A percentile compares a stretch with the other conserved stretches of the same genome.
These are phyloP conservation scores for Podargus strigoides DNA, from an alignment of 2,797 vertebrate species.

Conservation along the genomic window DNA sequence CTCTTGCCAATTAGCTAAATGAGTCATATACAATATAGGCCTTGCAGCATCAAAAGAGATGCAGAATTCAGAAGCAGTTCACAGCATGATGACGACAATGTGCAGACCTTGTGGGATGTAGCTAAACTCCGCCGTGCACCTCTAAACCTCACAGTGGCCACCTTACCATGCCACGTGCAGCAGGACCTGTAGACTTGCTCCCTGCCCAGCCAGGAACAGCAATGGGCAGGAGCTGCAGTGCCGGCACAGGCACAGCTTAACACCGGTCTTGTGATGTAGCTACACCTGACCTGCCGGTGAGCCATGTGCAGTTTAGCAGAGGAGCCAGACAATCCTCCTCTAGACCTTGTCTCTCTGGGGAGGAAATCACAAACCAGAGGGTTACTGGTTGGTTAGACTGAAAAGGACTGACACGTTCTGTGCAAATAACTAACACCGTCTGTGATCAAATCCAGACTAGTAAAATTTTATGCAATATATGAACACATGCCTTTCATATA, in stretches of 20 bases:
- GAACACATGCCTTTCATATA: not conserved
- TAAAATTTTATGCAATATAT: not conserved
- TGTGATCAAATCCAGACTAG: not conserved
- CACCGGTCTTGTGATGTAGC: accelerated
- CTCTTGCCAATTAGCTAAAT: not conserved
- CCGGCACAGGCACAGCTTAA: not conserved
- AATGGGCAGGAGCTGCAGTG: not conserved
- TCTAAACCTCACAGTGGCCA: not conserved
- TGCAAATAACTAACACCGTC: not conserved
- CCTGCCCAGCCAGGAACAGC: not conserved
- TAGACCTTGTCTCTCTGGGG: not conserved
- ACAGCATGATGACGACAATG: accelerated
- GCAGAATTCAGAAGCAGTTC: not conserved
- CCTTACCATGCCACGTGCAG: accelerated
- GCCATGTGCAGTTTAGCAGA: accelerated
- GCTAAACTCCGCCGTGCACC: not conserved
- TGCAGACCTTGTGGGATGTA: not conserved
- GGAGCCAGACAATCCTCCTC: not conserved
- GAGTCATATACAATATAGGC: not conserved
- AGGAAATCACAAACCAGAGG: not conserved
- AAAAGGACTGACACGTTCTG: not conserved
- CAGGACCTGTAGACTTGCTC: not conserved
- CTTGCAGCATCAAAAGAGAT: not conserved
- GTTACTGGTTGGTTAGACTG: not conserved
- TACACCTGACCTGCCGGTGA: not conserved